Evolutionary conservation across 2,797 vertebrate species (phyloP).

Genomic region (Chiroxiphia lanceolata): DNA sequence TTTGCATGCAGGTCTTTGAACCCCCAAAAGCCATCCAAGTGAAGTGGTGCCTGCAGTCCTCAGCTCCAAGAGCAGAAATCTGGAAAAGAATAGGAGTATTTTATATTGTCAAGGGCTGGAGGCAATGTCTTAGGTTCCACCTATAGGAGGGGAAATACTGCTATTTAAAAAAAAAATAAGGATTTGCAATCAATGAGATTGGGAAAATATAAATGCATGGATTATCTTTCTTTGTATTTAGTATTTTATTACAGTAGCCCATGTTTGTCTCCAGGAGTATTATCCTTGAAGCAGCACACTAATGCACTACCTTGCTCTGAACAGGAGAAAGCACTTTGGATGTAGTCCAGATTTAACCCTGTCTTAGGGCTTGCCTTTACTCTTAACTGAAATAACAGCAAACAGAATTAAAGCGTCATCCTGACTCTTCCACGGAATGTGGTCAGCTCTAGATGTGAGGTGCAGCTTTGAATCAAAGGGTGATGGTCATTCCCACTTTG

Average conservation of each 20-base stretch:
- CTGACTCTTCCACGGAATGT: background rate
- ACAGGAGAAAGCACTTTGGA: conserved; percentile 59
- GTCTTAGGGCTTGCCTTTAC: background rate
- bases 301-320: conserved; percentile 31
- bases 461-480: background rate
- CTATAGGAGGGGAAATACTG: background rate
- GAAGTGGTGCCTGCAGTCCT: background rate
- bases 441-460: background rate
- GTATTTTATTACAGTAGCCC: conserved; percentile 1
- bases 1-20: background rate
- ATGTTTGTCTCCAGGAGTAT: background rate
- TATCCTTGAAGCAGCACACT: background rate
- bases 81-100: background rate
- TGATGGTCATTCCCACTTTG: background rate
- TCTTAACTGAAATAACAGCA: background rate
- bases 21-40: background rate
- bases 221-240: background rate
- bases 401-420: background rate
- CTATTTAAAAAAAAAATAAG: background rate
- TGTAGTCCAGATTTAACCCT: conserved; percentile 31
- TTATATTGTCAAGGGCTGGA: background rate
- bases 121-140: background rate
- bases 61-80: background rate
- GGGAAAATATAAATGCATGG: background rate
- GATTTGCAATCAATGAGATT: background rate